Evolutionary conservation across 1,140 invertebrate genomes (phyloP).

Genomic region (Bombus consobrinus): DNA sequence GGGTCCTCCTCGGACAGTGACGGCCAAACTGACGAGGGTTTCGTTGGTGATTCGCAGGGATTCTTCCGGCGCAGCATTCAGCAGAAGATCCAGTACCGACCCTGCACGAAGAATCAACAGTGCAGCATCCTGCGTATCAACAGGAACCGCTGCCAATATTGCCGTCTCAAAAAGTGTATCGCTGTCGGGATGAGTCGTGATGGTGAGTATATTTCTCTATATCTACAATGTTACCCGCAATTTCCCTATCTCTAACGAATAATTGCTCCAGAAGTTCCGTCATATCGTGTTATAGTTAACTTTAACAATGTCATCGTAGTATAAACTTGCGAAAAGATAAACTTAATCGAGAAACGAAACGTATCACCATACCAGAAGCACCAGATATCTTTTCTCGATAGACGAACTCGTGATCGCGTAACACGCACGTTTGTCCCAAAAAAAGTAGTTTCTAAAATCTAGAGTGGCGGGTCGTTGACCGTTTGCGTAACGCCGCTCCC

Average conservation of each 20-base stretch:
- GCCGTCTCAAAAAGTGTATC: conserved; percentile 98
- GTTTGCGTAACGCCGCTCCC: conserved; percentile 78
- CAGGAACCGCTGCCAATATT: conserved; percentile 98
- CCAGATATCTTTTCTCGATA: too few species aligned
- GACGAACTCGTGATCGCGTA: background rate
- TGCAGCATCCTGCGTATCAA: conserved; percentile 98
- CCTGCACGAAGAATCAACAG: conserved; percentile 98
- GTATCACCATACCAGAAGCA: background rate
- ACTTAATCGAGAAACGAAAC: background rate
- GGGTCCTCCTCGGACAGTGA: conserved; percentile 79
- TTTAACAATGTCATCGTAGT: too few species aligned
- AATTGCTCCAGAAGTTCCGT: background rate
- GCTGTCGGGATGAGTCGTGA: conserved; percentile 99
- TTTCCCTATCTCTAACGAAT: background rate
- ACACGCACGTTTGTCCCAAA: background rate
- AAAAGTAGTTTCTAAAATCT: conserved; percentile 74
- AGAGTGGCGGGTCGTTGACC: conserved; percentile 77
- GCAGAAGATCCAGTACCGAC: conserved; percentile 98
- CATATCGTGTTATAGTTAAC: background rate
- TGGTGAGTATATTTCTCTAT: conserved; percentile 87
- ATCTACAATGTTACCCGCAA: too few species aligned
- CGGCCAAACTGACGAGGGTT: conserved; percentile 81
- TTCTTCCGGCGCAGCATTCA: conserved; percentile 96
- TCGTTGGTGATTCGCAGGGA: conserved; percentile 86
- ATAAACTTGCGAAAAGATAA: too few species aligned